Percentiles rank a stretch among this genome's conserved stretches.
These are phyloP conservation scores for Prionace glauca DNA, from an alignment of 2,797 vertebrate species.

Conservation along the genomic window DNA sequence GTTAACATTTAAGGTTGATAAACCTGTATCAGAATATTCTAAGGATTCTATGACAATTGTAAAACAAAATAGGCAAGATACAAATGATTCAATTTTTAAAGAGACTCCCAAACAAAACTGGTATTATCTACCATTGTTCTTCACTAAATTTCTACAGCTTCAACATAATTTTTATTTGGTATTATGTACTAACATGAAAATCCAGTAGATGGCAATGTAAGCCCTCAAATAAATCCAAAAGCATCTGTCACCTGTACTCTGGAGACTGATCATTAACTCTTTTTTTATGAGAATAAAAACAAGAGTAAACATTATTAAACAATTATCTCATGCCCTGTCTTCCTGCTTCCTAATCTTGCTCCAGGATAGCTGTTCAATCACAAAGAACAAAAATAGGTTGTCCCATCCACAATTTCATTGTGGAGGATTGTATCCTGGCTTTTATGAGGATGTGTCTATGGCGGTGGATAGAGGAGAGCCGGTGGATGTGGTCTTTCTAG, in stretches of 20 bases:
- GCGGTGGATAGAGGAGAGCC: too few species aligned
- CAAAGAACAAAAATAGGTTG: not conserved
- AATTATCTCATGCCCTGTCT: not conserved
- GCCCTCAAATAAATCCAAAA: too few species aligned
- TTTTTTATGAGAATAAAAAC: not conserved
- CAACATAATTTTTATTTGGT: not conserved
- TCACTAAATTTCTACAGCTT: not conserved
- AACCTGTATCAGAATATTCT: not conserved
- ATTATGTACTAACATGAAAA: not conserved
- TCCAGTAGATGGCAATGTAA: constrained; percentile 2
- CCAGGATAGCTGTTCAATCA: not conserved
- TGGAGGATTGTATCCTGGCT: not conserved
- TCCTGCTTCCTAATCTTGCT: not conserved
- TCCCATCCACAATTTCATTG: not conserved
- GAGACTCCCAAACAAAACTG: not conserved
- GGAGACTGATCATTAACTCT: not conserved
- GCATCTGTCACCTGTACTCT: not conserved
- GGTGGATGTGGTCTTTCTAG: too few species aligned
- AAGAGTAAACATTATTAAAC: too few species aligned
- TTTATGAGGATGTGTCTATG: too few species aligned
- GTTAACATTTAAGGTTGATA: not conserved
- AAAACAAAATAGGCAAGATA: not conserved
- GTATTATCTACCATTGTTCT: not conserved
- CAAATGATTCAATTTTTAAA: not conserved
- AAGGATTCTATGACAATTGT: not conserved